Evolutionary conservation across 2,888 invertebrate species (phyloP).

Genomic region (Julus scandinavius): DNA sequence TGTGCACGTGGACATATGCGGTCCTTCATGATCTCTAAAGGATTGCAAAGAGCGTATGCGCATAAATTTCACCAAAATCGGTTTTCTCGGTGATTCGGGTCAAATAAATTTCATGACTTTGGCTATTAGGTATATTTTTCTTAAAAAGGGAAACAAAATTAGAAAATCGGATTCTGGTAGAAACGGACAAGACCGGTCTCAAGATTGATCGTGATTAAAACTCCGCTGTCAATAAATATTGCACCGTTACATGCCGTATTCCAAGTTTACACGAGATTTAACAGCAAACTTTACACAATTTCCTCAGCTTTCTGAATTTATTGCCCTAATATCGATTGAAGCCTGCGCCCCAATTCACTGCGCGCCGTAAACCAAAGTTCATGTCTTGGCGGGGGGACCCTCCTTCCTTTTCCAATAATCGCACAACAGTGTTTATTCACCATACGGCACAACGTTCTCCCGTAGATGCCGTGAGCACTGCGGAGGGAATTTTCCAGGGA

Average conservation of each 20-base stretch:
- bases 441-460: not conserved
- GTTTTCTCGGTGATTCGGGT: no score
- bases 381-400: not conserved
- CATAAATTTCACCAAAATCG: no score
- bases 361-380: not conserved
- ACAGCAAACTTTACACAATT: not conserved
- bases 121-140: no score
- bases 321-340: not conserved
- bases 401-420: slow-evolving; percentile 21
- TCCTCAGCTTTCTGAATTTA: not conserved
- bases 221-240: no score
- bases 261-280: not conserved
- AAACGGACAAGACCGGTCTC: no score
- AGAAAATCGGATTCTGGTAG: no score
- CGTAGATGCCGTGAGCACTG: slow-evolving; percentile 10
- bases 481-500: not conserved
- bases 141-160: no score
- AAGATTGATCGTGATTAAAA: no score
- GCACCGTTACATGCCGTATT: not conserved
- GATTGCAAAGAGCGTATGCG: no score
- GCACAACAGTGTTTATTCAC: slow-evolving; percentile 12
- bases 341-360: not conserved
- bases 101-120: no score
- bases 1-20: no score
- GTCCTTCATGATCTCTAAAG: no score